Evolutionary conservation across 2,797 vertebrate species (phyloP), one percentile per base, ranked within the genome.

Genomic region (Bradypus variegatus): DNA sequence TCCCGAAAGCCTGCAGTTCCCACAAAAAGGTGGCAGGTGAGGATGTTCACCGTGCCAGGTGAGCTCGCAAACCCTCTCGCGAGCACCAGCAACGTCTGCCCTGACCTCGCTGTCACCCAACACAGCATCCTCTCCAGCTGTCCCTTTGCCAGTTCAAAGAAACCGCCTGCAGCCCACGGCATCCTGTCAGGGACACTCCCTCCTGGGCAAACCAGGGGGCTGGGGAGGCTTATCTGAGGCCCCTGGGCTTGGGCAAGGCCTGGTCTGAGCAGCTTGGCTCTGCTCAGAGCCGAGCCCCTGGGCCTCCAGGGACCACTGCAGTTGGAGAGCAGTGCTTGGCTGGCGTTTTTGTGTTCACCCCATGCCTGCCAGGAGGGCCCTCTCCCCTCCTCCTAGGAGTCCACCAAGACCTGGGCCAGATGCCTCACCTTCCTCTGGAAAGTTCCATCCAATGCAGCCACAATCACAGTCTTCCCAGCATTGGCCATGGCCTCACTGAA

Each of bases 401-500:
- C 67, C 48, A 11, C 55, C 10, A 19, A 90, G 21, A 48, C 76
- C 53, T 0, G 25, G 25, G 8, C 15, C 45, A 12, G 64, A 33
- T 1, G 4, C 55, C 53, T 85, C 93, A 99, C 99, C 98, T 99
- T 99, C 96, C 99, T 99, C 97, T 99, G 99, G 96, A 99, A 99
- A 8, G 99, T 99, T 55, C 98, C 99, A 65, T 99, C 99, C 86
- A 99, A 97, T 0, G 99, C 99, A 6, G 99, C 99, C 3, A 99
- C 98, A 0, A 99, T 99, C 85, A 99, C 48, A 0, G 98, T 99
- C 97, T 99, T 99, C 29, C 99, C 99, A 2, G 95, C 36, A 18
- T 99, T 99, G 88, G 99, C 99, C 99, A 99, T 99, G 55, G 93
- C 94, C 95, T 99, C 99, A 6, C 98, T 98, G 96, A 99, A 99